Percentiles rank a stretch among this genome's conserved stretches.
Evolutionary conservation across 2,797 vertebrate genomes (phyloP).

Genomic region (Lindbergichthys nudifrons): DNA sequence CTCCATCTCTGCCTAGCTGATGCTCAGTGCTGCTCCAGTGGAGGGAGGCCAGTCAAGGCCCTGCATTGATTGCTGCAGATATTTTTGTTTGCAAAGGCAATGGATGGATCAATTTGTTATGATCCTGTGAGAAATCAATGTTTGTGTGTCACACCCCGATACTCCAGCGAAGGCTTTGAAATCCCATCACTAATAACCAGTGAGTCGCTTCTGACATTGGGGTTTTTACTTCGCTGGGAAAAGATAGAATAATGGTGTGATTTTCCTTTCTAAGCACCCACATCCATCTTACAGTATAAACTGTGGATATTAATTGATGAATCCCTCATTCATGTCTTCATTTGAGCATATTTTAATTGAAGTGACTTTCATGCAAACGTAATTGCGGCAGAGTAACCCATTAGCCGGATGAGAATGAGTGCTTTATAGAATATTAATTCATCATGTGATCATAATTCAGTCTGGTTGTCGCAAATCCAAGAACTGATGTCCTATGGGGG

Average conservation of each 20-base stretch:
- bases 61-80: slow-evolving; percentile 48
- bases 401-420: slow-evolving; percentile 72
- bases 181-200: slow-evolving; percentile 57
- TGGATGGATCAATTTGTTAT: slow-evolving; percentile 64
- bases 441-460: slow-evolving; percentile 53
- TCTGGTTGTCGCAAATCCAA: slow-evolving; percentile 29
- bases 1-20: slow-evolving; percentile 22
- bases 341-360: slow-evolving; percentile 77
- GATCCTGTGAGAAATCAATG: slow-evolving; percentile 72
- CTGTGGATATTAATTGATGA: slow-evolving; percentile 62
- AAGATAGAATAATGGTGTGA: slow-evolving; percentile 50
- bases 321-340: slow-evolving; percentile 67
- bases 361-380: slow-evolving; percentile 80
- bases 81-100: slow-evolving; percentile 54
- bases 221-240: slow-evolving; percentile 11
- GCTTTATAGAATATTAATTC: slow-evolving; percentile 67
- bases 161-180: slow-evolving; percentile 52
- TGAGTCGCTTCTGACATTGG: not conserved
- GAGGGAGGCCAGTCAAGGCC: slow-evolving; percentile 25
- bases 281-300: slow-evolving; percentile 58
- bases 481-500: slow-evolving; percentile 40
- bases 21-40: slow-evolving; percentile 31
- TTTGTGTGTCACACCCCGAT: slow-evolving; percentile 58
- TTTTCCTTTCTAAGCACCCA: slow-evolving; percentile 38
- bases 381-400: slow-evolving; percentile 65